phyloP scores from a whole-genome alignment of 2,797 vertebrate genomes.

The Alosa sapidissima region DNA sequence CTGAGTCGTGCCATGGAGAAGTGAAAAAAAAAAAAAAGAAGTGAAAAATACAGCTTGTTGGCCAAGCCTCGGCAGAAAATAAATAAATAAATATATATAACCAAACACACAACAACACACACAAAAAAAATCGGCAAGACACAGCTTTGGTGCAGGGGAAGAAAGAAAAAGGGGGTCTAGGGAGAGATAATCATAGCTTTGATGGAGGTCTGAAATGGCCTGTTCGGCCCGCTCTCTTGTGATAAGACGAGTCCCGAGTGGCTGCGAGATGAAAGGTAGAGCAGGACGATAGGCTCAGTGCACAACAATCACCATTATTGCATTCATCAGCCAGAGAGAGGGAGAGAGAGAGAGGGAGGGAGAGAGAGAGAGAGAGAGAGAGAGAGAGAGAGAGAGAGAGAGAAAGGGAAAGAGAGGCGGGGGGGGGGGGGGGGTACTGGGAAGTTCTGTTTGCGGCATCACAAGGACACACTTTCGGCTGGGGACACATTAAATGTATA shows the following conservation, averaged over 20 bases:
- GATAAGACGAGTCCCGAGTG: constrained; percentile 50
- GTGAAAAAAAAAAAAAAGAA: neutral
- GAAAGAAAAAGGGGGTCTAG: neutral
- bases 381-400: neutral
- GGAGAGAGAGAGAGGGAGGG: neutral
- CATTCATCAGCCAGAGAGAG: constrained; percentile 35
- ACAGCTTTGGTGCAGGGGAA: constrained; percentile 36
- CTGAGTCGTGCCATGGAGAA: neutral
- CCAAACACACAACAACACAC: neutral
- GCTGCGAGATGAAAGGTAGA: constrained; percentile 61
- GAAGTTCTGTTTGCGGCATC: constrained; percentile 1
- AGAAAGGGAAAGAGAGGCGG: neutral
- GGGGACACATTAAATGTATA: constrained; percentile 12
- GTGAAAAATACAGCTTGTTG: neutral
- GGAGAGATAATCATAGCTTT: constrained; percentile 52
- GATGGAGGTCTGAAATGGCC: constrained; percentile 54
- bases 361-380: neutral
- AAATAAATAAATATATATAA: constrained; percentile 18
- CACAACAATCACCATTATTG: constrained; percentile 51
- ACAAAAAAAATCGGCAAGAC: constrained; percentile 22
- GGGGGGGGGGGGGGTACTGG: neutral
- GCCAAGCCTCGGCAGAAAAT: neutral
- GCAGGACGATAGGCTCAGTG: constrained; percentile 50
- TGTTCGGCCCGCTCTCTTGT: constrained; percentile 41
- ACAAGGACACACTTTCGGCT: constrained; percentile 3